Evolutionary conservation across 2,888 invertebrate genomes (phyloP), one percentile per base, ranked within the genome.

Genomic region (Athalia cordata): DNA sequence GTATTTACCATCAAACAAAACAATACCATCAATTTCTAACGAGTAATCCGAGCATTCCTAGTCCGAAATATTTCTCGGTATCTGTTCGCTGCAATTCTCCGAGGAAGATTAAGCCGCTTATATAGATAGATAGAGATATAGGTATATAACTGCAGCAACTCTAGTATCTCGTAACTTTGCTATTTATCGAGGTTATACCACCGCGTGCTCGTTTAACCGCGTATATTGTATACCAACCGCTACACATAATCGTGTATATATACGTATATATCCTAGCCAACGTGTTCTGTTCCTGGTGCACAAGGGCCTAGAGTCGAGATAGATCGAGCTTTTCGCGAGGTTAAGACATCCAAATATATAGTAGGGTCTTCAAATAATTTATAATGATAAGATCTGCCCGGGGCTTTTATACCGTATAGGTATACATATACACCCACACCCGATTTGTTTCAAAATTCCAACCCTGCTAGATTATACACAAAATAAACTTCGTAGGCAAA

Each of bases 131-230:
- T 29, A 29, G 29, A 29, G 2, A 29, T 29, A 29, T 2, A 29
- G 29, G 29, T 29, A 29, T 29, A 29, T 29, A 29, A 29, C 29
- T 29, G 29, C 29, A 29, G 47, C 67, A 15, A 5, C 52, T 3
- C 47, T 43, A 64, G 64, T 64, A 7, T 52, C 52, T 67, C 67
- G 67, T 67, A 67, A 67, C 67, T 67, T 67, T n/a, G 67, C 67
- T 67, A 67, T 67, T 67, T 67, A 67, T 67, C 67, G 67, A 67
- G 67, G 67, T 67, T 64, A 64, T 67, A 67, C 67, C 67, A 9
- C 67, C 49, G 67, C 67, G 50, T 29, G 29, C 29, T 29, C 29
- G 29, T 67, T 67, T 67, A 67, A 67, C 67, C 67, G 67, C 49
- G 45, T 64, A 15, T 29, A 29, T 50, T 6, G 67, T 67, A 67